phyloP scores from a whole-genome alignment of 2,113 vertebrate species.

The Mirounga angustirostris region DNA sequence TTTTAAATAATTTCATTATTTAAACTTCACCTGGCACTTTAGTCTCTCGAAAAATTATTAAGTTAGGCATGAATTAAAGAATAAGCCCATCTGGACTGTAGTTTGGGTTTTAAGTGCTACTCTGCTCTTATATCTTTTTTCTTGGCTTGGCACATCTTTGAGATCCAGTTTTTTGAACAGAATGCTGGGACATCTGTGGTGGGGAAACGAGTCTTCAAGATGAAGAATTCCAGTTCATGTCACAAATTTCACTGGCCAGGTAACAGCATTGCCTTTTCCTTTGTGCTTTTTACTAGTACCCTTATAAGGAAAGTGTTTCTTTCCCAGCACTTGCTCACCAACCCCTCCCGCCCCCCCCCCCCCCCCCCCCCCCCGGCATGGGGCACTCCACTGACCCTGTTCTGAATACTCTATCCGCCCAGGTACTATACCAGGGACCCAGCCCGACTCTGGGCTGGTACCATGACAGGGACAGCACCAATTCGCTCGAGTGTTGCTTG shows the following conservation, averaged over 20 bases:
- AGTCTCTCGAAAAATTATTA: conserved; percentile 59
- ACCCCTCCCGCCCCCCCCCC: neutral
- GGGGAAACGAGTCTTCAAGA: conserved; percentile 57
- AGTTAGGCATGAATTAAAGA: conserved; percentile 72
- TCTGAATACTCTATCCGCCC: neutral
- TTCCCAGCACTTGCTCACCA: neutral
- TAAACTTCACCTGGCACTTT: conserved; percentile 77
- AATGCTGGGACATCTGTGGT: conserved; percentile 65
- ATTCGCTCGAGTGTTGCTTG: conserved; percentile 96
- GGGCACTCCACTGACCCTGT: conserved; percentile 49
- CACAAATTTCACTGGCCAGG: neutral
- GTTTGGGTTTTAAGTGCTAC: neutral
- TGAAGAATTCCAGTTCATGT: conserved; percentile 38
- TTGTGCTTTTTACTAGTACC: conserved; percentile 49
- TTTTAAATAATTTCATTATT: conserved; percentile 69
- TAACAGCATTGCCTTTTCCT: neutral
- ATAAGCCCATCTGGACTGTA: neutral
- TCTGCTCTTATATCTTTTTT: conserved; percentile 48
- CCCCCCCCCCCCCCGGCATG: neutral
- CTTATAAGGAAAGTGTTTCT: conserved; percentile 72
- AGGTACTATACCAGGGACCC: conserved; percentile 94
- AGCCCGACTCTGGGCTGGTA: conserved; percentile 96
- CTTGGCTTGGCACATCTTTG: conserved; percentile 83
- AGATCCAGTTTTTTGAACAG: conserved; percentile 56
- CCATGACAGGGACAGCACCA: conserved; percentile 97